Percentiles rank a stretch among this genome's conserved stretches.
These are phyloP conservation scores for western clawed frog (Xenopus tropicalis) DNA, from an alignment of 2,113 vertebrate species.

Conservation along the genomic window DNA sequence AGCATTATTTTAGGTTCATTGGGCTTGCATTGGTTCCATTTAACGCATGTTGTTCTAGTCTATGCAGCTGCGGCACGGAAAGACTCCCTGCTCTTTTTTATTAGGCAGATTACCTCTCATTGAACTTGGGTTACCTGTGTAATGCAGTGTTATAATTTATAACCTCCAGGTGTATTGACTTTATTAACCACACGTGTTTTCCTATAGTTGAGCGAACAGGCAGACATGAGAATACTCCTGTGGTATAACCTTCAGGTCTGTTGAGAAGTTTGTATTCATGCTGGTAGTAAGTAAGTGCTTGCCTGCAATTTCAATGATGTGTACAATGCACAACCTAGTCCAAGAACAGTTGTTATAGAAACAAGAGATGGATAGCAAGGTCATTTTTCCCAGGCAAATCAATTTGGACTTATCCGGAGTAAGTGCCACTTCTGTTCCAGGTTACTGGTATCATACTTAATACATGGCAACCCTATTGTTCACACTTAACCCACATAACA, in stretches of 20 bases:
- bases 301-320: neutral
- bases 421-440: no score
- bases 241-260: neutral
- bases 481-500: no score
- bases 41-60: neutral
- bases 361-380: no score
- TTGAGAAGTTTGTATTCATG: neutral
- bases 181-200: neutral
- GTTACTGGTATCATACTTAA: no score
- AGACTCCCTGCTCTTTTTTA: neutral
- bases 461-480: no score
- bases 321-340: neutral
- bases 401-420: no score
- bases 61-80: neutral
- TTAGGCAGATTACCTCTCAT: neutral
- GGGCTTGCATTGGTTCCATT: neutral
- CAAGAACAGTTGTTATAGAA: no score
- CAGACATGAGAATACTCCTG: neutral
- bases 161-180: constrained; percentile 16
- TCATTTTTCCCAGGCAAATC: no score
- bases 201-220: neutral
- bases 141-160: neutral
- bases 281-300: neutral
- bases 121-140: constrained; percentile 4
- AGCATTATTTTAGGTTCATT: no score